A percentile compares a stretch with the other conserved stretches of the same genome.
Evolutionary conservation across 1,140 invertebrate genomes (phyloP).

Genomic region (Odontomachus brunneus): DNA sequence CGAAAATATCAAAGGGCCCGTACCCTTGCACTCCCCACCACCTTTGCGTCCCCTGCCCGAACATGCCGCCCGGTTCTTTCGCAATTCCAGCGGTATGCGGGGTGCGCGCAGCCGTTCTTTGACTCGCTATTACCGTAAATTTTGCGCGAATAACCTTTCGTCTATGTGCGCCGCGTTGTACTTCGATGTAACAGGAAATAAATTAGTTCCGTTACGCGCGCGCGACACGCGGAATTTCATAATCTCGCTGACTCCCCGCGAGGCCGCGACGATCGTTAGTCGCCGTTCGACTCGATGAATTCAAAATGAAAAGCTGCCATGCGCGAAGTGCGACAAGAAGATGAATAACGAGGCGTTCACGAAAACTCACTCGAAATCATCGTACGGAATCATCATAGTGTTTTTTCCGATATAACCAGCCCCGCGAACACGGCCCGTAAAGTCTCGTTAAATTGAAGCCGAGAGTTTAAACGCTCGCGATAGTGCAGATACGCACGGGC

Average conservation of each 20-base stretch:
- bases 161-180: background rate
- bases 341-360: background rate
- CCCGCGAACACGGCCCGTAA: conserved; percentile 8
- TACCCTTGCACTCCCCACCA: background rate
- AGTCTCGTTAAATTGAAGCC: conserved; percentile 47
- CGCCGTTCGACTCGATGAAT: too few relatives aligned
- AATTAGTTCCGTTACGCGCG: conserved; percentile 13
- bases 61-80: conserved; percentile 10
- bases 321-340: background rate
- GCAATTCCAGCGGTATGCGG: conserved; percentile 33
- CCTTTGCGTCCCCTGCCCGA: background rate
- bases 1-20: conserved; percentile 46
- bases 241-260: background rate
- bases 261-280: background rate
- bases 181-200: background rate
- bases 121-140: conserved; percentile 5
- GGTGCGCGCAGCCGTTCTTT: conserved; percentile 23
- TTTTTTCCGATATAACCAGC: background rate
- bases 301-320: too few relatives aligned
- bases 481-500: background rate
- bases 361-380: background rate
- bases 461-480: conserved; percentile 24
- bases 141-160: conserved; percentile 16
- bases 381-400: background rate
- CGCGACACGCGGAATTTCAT: background rate